Conservation (phyloP, 2,113 vertebrate species). For the Carassius gibelio region DNA sequence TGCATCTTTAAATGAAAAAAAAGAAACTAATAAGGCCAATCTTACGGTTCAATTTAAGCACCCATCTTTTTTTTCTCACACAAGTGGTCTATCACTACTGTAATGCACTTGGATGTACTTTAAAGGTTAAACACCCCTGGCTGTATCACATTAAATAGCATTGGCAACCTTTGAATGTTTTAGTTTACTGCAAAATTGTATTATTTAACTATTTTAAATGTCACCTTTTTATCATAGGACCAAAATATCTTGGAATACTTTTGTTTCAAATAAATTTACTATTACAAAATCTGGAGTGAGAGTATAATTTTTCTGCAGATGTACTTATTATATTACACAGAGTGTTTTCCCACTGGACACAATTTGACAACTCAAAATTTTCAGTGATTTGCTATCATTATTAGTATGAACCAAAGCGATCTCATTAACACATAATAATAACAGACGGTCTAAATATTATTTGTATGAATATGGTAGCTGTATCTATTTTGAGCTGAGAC, state of each 20-base stretch:
- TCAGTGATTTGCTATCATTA: too few species aligned
- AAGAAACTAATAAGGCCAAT: neutral
- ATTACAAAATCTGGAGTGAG: neutral
- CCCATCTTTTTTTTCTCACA: neutral
- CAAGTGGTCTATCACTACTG: neutral
- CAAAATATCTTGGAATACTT: slow-evolving; percentile 59
- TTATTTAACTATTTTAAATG: slow-evolving; percentile 34
- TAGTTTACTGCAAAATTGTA: slow-evolving; percentile 15
- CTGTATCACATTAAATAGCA: slow-evolving; percentile 11
- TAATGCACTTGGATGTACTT: slow-evolving; percentile 29
- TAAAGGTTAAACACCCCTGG: neutral
- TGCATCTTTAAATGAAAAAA: neutral
- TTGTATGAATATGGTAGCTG: too few species aligned
- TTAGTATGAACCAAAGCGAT: too few species aligned
- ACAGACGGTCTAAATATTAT: too few species aligned
- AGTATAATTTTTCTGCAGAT: neutral
- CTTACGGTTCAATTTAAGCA: neutral
- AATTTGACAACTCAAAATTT: too few species aligned
- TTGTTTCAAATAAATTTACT: slow-evolving; percentile 63
- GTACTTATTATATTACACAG: neutral
- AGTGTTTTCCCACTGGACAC: too few species aligned
- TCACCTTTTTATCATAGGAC: slow-evolving; percentile 54
- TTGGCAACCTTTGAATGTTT: slow-evolving; percentile 1
- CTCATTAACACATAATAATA: too few species aligned
- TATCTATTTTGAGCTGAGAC: neutral